Evolutionary conservation across 2,888 invertebrate genomes (phyloP).

Genomic region (Coleophora deauratella): DNA sequence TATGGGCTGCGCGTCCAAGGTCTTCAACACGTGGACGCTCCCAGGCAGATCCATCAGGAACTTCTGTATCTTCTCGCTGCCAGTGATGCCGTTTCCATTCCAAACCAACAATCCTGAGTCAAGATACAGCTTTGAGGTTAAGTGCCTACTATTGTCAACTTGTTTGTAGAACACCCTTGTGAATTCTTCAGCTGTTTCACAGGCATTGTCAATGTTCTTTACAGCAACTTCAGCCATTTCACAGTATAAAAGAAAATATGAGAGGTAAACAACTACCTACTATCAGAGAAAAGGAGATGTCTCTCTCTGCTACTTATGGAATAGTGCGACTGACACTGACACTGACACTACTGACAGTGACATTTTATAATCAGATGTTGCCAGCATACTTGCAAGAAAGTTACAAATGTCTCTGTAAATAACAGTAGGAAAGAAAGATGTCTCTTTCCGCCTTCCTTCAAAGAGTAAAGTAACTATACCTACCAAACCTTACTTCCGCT

Average conservation of each 20-base stretch:
- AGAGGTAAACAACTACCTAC: too few relatives aligned
- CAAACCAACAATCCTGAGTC: conserved; percentile 90
- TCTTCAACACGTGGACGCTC: conserved; percentile 83
- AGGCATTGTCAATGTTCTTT: conserved; percentile 84
- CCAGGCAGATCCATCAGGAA: conserved; percentile 89
- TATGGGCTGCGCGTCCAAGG: conserved; percentile 92
- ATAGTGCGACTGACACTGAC: too few relatives aligned
- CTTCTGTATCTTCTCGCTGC: conserved; percentile 87
- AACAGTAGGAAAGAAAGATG: too few relatives aligned
- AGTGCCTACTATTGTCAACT: conserved; percentile 88
- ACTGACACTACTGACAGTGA: too few relatives aligned
- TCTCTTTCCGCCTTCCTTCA: too few relatives aligned
- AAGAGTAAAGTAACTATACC: too few relatives aligned
- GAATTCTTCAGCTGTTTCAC: conserved; percentile 90
- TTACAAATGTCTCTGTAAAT: too few relatives aligned
- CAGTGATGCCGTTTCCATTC: conserved; percentile 92
- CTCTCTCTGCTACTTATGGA: too few relatives aligned
- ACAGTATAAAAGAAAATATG: not conserved
- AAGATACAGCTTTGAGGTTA: conserved; percentile 86
- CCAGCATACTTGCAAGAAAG: too few relatives aligned
- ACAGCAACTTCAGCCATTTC: conserved; percentile 72
- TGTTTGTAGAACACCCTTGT: conserved; percentile 92
- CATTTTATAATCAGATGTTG: too few relatives aligned
- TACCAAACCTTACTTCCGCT: too few relatives aligned
- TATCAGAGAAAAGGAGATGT: too few relatives aligned